Evolutionary conservation across 2,888 invertebrate species (phyloP), one percentile per base, ranked within the genome.

Genomic region (Steinernema hermaphroditum): DNA sequence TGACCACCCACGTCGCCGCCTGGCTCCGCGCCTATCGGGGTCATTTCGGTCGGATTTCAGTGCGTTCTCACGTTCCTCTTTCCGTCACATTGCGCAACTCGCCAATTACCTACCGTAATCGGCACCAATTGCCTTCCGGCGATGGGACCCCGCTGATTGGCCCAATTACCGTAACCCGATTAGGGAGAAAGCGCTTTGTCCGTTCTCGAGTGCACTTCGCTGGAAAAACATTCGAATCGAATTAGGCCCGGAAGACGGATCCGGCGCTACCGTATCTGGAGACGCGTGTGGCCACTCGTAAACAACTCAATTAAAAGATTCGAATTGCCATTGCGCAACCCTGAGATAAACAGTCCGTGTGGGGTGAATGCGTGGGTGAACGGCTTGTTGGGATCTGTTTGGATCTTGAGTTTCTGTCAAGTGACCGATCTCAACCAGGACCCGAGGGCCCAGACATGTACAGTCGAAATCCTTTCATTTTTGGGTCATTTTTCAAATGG

Each of bases 61-160:
- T n/a, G n/a, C 27, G 54, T 54, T 54, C 54, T 54, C 54, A 54
- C 54, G 54, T 54, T 54, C 54, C 54, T 54, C 54, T 54, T 54
- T 54, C 54, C 54, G 54, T 24, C 24, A 54, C 54, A 54, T 54
- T 54, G 54, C 54, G 54, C 54, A 54, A 54, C 54, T 8, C 6
- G 37, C 24, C 54, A 54, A 9, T 54, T 54, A 54, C 54, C 54
- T 54, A 54, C 54, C 54, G 54, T 54, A 54, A 54, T 54, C 54
- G 54, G 54, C 54, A 22, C 54, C 54, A 54, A 54, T 54, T 54
- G 24, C 54, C 27, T 24, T 14, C 54, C 54, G 54, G 54, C 54
- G 54, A 22, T 14, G 54, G 27, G 54, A 9, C 14, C 27, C n/a
- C n/a, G n/a, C n/a, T n/a, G n/a, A 22, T 2, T 22, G 54, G 54